Evolutionary conservation across 2,888 invertebrate species (phyloP).

Genomic region (Conops quadrifasciatus): DNA sequence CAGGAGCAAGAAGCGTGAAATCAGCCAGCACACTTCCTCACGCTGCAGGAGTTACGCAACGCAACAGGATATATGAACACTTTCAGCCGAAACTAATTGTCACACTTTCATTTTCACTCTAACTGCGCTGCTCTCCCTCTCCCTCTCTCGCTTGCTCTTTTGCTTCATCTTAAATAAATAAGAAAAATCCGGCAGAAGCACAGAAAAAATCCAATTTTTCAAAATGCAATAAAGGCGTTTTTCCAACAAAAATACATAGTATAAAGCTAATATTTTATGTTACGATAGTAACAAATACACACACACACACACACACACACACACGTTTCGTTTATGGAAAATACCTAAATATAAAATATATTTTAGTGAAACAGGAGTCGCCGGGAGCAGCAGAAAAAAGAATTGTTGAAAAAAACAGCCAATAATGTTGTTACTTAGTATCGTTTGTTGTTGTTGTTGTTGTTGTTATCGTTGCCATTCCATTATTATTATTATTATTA

Average conservation of each 20-base stretch:
- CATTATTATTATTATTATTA: too few relatives aligned
- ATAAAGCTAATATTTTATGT: too few relatives aligned
- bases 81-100: constrained; percentile 15
- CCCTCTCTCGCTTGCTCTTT: not conserved
- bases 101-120: constrained; percentile 29
- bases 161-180: too few relatives aligned
- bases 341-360: constrained; percentile 6
- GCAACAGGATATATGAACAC: constrained; percentile 24
- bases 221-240: too few relatives aligned
- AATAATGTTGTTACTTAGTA: not conserved
- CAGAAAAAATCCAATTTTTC: too few relatives aligned
- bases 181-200: too few relatives aligned
- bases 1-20: constrained; percentile 7
- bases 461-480: not conserved
- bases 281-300: too few relatives aligned
- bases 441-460: not conserved
- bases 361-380: not conserved
- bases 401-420: not conserved
- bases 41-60: constrained; percentile 14
- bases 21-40: constrained; percentile 7
- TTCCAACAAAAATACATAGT: too few relatives aligned
- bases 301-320: too few relatives aligned
- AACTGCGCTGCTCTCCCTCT: not conserved
- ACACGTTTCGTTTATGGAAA: too few relatives aligned
- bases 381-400: not conserved